Base-by-base conservation (phyloP, 2,113 vertebrate genomes). In the Chamaea fasciata region DNA sequence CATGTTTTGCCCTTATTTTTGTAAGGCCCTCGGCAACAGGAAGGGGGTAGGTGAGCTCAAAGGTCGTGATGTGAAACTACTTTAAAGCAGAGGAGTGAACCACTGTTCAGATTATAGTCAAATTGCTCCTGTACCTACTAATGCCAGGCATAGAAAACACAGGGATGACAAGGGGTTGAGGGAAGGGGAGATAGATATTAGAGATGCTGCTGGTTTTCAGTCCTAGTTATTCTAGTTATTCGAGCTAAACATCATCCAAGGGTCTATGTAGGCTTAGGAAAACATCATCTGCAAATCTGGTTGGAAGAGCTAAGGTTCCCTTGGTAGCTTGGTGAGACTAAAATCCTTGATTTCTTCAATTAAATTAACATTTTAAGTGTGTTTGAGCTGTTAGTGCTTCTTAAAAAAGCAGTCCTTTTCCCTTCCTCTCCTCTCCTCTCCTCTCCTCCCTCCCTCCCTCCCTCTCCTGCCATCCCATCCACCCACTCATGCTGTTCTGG, bases 391-490 rank as follows among this genome's bases (percentile, higher is more conserved):
- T 76, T 91, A 79, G 62, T 73, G 88, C 57, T 93, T 95, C 95
- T 85, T 91, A 81, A 94, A 96, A 96, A 97, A 95, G 96, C 94
- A 89, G 60, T 30, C 73, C 62, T 52, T 71, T 85, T 91, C 83
- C 91, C 44, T 85, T 86, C 87, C 39, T 83, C 76, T 59, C 70
- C 94, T 92, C 71, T 52, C 81, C 21, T 91, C 52, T n/a, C 70
- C 90, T 92, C 47, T n/a, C 76, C 55, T 92, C 76, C 46, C 77
- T 91, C 52, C 70, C 90, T 92, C 47, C 76, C 55, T 92, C 76
- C 46, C 77, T 94, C 78, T 96, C 64, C 91, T 96, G 86, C 92
- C 95, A 93, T 94, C 86, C 95, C 83, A n/a, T 55, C 96, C 94
- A 0, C 96, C 95, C 89, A 92, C 96, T 92, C 65, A 1, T 17